These are phyloP conservation scores for Notamacropus eugenii DNA, from an alignment of 2,797 vertebrate species.

Conservation along the genomic window DNA sequence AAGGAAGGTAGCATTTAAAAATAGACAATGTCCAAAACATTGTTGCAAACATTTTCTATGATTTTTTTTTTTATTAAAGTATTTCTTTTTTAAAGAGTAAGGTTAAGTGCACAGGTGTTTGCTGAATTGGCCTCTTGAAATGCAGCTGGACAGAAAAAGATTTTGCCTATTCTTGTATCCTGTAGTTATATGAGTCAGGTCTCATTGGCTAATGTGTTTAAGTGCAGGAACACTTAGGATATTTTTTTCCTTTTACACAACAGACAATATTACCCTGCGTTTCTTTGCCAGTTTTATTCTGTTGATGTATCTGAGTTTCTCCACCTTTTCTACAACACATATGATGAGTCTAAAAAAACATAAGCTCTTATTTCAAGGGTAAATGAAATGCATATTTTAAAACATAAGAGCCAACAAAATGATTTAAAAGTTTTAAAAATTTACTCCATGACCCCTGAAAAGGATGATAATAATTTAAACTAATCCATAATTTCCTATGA, in stretches of 20 bases:
- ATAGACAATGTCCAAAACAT: neutral
- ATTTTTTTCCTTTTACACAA: neutral
- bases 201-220: constrained; percentile 41
- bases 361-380: neutral
- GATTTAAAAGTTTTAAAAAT: neutral
- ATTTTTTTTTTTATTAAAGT: neutral
- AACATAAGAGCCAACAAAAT: neutral
- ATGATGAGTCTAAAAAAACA: neutral
- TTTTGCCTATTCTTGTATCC: neutral
- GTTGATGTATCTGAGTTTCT: neutral
- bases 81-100: neutral
- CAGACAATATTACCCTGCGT: neutral
- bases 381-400: neutral
- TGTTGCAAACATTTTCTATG: neutral
- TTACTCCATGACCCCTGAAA: neutral
- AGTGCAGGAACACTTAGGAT: neutral
- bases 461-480: neutral
- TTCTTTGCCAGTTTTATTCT: neutral
- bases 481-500: neutral
- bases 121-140: neutral
- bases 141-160: neutral
- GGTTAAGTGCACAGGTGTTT: neutral
- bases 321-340: neutral
- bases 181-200: constrained; percentile 1
- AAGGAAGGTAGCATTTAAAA: neutral